These are phyloP conservation scores for Rutpela maculata DNA, from an alignment of 2,888 invertebrate genomes.

Conservation along the genomic window DNA sequence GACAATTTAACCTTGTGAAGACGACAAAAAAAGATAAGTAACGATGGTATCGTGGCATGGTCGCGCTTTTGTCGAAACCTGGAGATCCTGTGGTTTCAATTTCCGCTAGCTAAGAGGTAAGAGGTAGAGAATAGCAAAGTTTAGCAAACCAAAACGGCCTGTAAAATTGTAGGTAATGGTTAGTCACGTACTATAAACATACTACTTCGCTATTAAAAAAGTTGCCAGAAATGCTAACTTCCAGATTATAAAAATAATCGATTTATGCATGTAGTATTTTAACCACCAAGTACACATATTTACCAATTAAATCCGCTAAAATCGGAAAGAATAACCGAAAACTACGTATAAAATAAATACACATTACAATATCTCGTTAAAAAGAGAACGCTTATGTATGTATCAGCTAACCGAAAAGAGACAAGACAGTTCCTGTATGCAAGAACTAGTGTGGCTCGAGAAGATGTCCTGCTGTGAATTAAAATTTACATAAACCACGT, in stretches of 20 bases:
- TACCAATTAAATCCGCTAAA: constrained; percentile 22
- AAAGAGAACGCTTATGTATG: background rate
- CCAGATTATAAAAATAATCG: background rate
- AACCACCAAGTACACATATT: background rate
- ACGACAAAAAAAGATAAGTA: too few species aligned
- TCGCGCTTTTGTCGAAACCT: too few species aligned
- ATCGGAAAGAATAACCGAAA: background rate
- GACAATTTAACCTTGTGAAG: too few species aligned
- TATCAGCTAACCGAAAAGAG: background rate
- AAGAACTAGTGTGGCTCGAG: constrained; percentile 28
- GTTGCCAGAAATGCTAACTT: too few species aligned
- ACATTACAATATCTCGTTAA: background rate
- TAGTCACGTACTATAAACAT: too few species aligned
- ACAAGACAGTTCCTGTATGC: background rate
- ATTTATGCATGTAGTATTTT: background rate
- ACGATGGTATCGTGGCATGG: too few species aligned
- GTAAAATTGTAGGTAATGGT: too few species aligned
- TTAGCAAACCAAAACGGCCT: too few species aligned
- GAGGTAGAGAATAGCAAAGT: too few species aligned
- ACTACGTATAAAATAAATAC: constrained; percentile 4
- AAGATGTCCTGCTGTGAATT: constrained; percentile 52
- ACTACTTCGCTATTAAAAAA: too few species aligned
- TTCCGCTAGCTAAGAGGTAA: too few species aligned
- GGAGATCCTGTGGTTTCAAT: too few species aligned
- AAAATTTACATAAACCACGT: constrained; percentile 56